These are phyloP conservation scores for Amphiprion percula DNA, from an alignment of 2,113 vertebrate genomes.

Conservation along the genomic window DNA sequence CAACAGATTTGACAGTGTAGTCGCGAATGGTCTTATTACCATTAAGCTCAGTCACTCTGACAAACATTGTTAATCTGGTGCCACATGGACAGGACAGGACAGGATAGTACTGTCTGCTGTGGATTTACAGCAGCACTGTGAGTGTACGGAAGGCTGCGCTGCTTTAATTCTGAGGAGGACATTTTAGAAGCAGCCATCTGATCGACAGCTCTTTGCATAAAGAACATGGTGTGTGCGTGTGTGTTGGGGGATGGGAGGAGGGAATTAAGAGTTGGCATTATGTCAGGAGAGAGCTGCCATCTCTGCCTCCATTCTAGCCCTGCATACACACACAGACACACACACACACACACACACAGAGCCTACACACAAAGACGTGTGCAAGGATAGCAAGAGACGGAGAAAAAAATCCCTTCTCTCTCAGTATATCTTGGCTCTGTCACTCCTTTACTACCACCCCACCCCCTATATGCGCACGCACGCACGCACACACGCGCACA, in stretches of 20 bases:
- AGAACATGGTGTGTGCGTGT: slow-evolving; percentile 71
- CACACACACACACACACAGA: slow-evolving; percentile 24
- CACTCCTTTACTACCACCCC: slow-evolving; percentile 44
- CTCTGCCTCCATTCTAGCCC: slow-evolving; percentile 56
- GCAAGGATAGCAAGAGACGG: slow-evolving; percentile 44
- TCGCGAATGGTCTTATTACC: slow-evolving; percentile 71
- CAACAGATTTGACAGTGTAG: slow-evolving; percentile 70
- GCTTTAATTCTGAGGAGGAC: slow-evolving; percentile 63
- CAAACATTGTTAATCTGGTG: slow-evolving; percentile 51
- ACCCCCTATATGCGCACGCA: not conserved
- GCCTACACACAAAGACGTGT: slow-evolving; percentile 59
- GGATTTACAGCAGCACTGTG: not conserved
- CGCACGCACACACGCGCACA: slow-evolving; percentile 12
- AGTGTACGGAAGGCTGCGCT: slow-evolving; percentile 7
- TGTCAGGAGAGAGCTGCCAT: slow-evolving; percentile 78
- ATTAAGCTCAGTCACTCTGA: slow-evolving; percentile 38
- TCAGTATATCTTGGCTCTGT: slow-evolving; percentile 49
- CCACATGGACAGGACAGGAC: not conserved
- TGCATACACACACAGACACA: slow-evolving; percentile 23
- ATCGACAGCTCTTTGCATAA: slow-evolving; percentile 80
- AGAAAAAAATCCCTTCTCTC: slow-evolving; percentile 37
- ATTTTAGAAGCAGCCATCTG: slow-evolving; percentile 79
- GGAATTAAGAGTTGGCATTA: slow-evolving; percentile 84
- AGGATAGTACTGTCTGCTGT: not conserved
- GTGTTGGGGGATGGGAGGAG: slow-evolving; percentile 74